phyloP scores from a whole-genome alignment of 2,888 invertebrate genomes.

The Drosophila meridiana region DNA sequence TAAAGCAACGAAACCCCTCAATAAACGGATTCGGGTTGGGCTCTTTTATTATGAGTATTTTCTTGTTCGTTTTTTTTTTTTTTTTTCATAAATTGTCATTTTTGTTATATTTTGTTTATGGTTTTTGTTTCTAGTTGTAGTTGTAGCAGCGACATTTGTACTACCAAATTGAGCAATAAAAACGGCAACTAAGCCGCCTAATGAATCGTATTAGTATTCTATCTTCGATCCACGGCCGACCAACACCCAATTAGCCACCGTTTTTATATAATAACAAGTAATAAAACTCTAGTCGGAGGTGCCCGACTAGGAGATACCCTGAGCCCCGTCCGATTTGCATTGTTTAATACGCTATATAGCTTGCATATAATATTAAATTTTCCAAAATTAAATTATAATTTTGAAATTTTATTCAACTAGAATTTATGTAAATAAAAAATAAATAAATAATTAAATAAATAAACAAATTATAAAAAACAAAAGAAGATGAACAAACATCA shows the following conservation, averaged over 20 bases:
- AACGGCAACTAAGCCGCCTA: slow-evolving; percentile 64
- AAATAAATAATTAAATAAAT: too few relatives aligned
- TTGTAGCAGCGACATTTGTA: slow-evolving; percentile 37
- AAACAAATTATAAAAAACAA: too few relatives aligned
- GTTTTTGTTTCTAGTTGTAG: slow-evolving; percentile 11
- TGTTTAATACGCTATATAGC: too few relatives aligned
- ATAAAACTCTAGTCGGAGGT: too few relatives aligned
- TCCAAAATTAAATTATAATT: too few relatives aligned
- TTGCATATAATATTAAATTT: too few relatives aligned
- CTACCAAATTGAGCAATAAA: slow-evolving; percentile 74
- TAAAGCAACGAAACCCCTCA: slow-evolving; percentile 21
- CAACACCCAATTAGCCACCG: slow-evolving; percentile 73
- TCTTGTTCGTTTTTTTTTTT: slow-evolving; percentile 3
- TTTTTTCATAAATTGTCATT: slow-evolving; percentile 76
- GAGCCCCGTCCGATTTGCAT: too few relatives aligned
- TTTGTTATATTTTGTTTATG: slow-evolving; percentile 51
- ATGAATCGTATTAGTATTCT: slow-evolving; percentile 68
- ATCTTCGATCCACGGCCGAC: slow-evolving; percentile 34
- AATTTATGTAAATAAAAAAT: too few relatives aligned
- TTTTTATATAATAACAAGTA: slow-evolving; percentile 70
- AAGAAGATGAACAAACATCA: too few relatives aligned
- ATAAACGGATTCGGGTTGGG: slow-evolving; percentile 31
- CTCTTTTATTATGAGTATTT: slow-evolving; percentile 58
- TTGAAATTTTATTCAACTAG: too few relatives aligned
- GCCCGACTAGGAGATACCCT: too few relatives aligned